A percentile compares a stretch with the other conserved stretches of the same genome.
These are phyloP conservation scores for Baryphthengus martii DNA, from an alignment of 2,113 vertebrate genomes.

Conservation along the genomic window DNA sequence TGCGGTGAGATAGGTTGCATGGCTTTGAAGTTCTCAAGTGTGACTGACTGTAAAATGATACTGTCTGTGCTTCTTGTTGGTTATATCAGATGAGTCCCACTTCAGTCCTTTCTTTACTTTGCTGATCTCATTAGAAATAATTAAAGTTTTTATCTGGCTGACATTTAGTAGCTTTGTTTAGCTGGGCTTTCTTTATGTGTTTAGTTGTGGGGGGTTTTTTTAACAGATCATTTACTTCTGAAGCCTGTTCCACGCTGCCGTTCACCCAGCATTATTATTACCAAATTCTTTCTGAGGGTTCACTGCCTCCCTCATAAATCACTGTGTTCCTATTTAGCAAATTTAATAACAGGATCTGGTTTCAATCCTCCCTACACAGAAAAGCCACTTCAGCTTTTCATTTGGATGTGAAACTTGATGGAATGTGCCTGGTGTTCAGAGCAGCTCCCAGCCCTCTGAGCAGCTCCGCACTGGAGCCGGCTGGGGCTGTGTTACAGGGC, in stretches of 20 bases:
- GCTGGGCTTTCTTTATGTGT: not conserved
- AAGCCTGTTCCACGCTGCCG: not conserved
- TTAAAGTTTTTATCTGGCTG: slow-evolving; percentile 15
- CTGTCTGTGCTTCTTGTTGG: not conserved
- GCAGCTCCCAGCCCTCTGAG: not conserved
- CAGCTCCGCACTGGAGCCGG: not conserved
- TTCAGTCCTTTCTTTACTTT: slow-evolving; percentile 8
- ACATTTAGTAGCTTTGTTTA: slow-evolving; percentile 12
- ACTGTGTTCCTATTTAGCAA: not conserved
- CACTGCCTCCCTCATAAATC: slow-evolving; percentile 27
- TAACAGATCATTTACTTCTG: not conserved
- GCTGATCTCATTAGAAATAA: slow-evolving; percentile 41
- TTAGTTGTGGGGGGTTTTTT: not conserved
- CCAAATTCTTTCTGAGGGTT: slow-evolving; percentile 9
- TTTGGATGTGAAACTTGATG: not conserved
- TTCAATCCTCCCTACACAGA: slow-evolving; percentile 23
- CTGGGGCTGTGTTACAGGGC: not conserved
- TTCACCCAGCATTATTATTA: not conserved
- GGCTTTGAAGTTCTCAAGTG: not conserved
- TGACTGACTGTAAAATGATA: slow-evolving; percentile 12
- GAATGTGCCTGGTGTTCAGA: slow-evolving; percentile 10
- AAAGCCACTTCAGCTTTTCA: slow-evolving; percentile 27
- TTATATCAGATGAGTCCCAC: not conserved
- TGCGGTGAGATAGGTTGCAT: not conserved
- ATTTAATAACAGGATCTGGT: slow-evolving; percentile 50